Percentiles rank a stretch among this genome's conserved stretches.
Evolutionary conservation across 1,140 invertebrate genomes (phyloP).

Genomic region (Neoseiulus cucumeris): DNA sequence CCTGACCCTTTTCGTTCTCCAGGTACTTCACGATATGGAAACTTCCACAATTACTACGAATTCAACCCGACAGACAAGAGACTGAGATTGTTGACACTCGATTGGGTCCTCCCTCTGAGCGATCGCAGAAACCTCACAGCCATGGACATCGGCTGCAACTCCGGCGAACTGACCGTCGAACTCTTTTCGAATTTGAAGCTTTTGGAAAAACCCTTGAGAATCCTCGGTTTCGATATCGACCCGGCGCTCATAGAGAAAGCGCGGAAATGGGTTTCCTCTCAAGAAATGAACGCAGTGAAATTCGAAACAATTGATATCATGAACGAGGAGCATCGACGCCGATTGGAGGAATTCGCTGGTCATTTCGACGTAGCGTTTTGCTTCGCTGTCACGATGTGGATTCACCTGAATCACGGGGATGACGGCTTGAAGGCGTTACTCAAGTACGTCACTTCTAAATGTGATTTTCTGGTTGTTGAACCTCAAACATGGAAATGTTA

Average conservation of each 20-base stretch:
- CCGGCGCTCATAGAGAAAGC: slow-evolving; percentile 43
- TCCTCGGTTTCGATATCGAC: slow-evolving; percentile 54
- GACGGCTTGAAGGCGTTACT: slow-evolving; percentile 33
- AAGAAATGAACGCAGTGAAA: slow-evolving; percentile 29
- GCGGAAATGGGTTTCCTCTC: too few species aligned
- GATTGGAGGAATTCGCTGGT: slow-evolving; percentile 19
- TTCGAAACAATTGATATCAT: slow-evolving; percentile 43
- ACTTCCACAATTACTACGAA: slow-evolving; percentile 66
- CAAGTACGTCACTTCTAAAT: slow-evolving; percentile 35
- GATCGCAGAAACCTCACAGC: slow-evolving; percentile 29
- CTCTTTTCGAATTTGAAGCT: slow-evolving; percentile 23
- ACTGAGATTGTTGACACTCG: slow-evolving; percentile 36
- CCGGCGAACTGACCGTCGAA: slow-evolving; percentile 35
- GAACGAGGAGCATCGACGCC: slow-evolving; percentile 20
- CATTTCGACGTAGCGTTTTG: slow-evolving; percentile 50
- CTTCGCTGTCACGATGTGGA: slow-evolving; percentile 69
- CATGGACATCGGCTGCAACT: slow-evolving; percentile 58
- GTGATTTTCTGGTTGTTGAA: slow-evolving; percentile 44
- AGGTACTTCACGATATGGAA: slow-evolving; percentile 50
- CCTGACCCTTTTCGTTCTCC: slow-evolving; percentile 29
- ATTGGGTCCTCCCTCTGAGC: slow-evolving; percentile 12
- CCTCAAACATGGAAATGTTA: slow-evolving; percentile 65
- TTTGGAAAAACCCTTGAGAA: slow-evolving; percentile 21
- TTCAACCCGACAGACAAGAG: slow-evolving; percentile 48
- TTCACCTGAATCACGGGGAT: slow-evolving; percentile 60